Percentiles rank a stretch among this genome's conserved stretches.
phyloP scores from a whole-genome alignment of 2,888 invertebrate species.

The Dicycla oo region DNA sequence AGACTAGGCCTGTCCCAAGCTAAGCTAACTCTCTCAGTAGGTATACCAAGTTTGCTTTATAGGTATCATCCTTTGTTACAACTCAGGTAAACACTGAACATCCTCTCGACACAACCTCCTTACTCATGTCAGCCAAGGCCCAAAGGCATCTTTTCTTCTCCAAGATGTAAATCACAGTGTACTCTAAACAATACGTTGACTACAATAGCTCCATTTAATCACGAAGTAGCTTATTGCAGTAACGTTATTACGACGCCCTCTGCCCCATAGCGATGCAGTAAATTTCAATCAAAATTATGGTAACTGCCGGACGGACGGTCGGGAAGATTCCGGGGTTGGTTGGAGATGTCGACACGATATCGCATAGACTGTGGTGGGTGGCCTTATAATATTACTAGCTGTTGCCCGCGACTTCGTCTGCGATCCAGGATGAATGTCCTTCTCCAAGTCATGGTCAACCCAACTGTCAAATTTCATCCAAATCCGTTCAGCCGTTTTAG shows the following conservation, averaged over 20 bases:
- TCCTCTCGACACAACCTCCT: constrained; percentile 13
- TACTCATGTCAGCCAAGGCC: constrained; percentile 33
- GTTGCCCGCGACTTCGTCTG: too few relatives aligned
- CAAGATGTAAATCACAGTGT: constrained; percentile 47
- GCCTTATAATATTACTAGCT: too few relatives aligned
- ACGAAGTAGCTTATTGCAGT: constrained; percentile 87
- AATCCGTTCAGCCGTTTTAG: too few relatives aligned
- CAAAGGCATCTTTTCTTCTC: constrained; percentile 33
- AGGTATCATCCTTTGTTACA: neutral
- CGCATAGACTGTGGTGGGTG: neutral
- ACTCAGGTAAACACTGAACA: neutral
- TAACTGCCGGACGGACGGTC: constrained; percentile 81
- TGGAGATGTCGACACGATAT: constrained; percentile 47
- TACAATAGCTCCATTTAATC: constrained; percentile 81
- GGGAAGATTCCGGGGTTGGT: constrained; percentile 72
- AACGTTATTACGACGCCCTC: constrained; percentile 80
- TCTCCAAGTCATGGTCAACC: too few relatives aligned
- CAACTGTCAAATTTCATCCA: too few relatives aligned
- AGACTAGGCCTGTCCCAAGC: neutral
- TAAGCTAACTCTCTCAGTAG: neutral
- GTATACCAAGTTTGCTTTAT: neutral
- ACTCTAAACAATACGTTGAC: constrained; percentile 64
- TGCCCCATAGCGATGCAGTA: constrained; percentile 80
- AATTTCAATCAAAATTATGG: constrained; percentile 88
- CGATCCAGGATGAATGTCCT: too few relatives aligned